Evolutionary conservation across 2,888 invertebrate genomes (phyloP).

Genomic region (Diplolepis rosae): DNA sequence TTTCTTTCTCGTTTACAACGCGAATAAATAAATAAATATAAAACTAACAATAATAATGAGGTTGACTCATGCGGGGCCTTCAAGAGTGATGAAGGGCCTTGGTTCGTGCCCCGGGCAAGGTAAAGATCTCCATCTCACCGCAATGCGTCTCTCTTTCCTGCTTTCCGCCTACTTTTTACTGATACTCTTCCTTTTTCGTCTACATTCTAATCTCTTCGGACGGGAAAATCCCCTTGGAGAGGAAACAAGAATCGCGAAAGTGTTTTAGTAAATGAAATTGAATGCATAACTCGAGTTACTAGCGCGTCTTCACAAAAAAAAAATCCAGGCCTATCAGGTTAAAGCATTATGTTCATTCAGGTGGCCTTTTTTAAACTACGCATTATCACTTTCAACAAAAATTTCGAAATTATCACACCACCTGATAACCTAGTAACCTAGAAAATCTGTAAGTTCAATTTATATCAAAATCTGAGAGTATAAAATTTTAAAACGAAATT

Average conservation of each 20-base stretch:
- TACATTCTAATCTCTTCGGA: slow-evolving; percentile 11
- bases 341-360: too few species aligned
- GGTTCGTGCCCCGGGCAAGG: slow-evolving; percentile 71
- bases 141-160: slow-evolving; percentile 40
- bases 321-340: too few species aligned
- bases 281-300: slow-evolving; percentile 2
- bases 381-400: too few species aligned
- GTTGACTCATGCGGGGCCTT: slow-evolving; percentile 71
- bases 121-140: slow-evolving; percentile 59
- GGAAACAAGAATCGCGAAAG: slow-evolving; percentile 1
- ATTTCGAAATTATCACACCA: too few species aligned
- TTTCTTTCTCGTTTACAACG: neutral
- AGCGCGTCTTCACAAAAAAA: too few species aligned
- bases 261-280: neutral
- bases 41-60: slow-evolving; percentile 66
- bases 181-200: slow-evolving; percentile 33
- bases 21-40: slow-evolving; percentile 41
- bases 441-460: too few species aligned
- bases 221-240: slow-evolving; percentile 15
- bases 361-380: too few species aligned
- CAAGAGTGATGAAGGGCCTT: slow-evolving; percentile 68
- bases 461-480: too few species aligned
- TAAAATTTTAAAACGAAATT: too few species aligned
- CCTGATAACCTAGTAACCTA: too few species aligned
- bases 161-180: slow-evolving; percentile 38